Base-by-base conservation (phyloP, 2,797 vertebrate genomes). In the Platyrinchus mystaceus region DNA sequence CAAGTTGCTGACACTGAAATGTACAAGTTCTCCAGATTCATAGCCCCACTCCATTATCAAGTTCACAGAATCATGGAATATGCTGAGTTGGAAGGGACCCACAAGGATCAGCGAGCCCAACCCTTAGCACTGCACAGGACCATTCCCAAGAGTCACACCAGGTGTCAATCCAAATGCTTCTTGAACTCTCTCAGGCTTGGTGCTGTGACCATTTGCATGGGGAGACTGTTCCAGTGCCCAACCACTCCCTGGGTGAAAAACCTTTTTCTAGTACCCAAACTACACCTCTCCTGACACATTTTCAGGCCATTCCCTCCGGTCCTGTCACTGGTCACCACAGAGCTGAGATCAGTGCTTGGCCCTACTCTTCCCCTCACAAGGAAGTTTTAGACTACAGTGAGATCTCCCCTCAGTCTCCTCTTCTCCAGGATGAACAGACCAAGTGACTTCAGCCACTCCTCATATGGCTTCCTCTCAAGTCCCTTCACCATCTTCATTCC, bases 311-410 rank as follows among this genome's bases (percentile, higher is more conserved):
- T 83, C 8, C 37, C 20, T 58, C 2, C 1, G 4, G 6, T 89
- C 8, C n/a, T 70, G 21, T 58, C 18, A 19, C 58, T 77, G 28
- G 23, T 27, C n/a, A 59, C 14, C 21, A 70, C 14, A 58, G 22
- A 36, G 10, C 21, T 50, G 14, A 10, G 43, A 44, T 22, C 24
- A 22, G 10, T 27, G 8, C 3, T 21, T 71, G 28, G 6, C 12
- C 17, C 17, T 76, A 13, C 10, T 14, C 14, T 56, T 39, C 12
- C 28, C 7, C 5, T 30, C 0, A 0, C 5, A 9, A 34, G 16
- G 36, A 82, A 19, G 4, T 7, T 30, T 12, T 9, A 44, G 19
- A 56, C 16, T 63, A 14, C 32, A 50, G 4, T 58, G 24, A 39
- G 6, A 4, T 34, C 5, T 69, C 16, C 6, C 10, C 9, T 56